These are phyloP conservation scores for Metallyticus violacea DNA, from an alignment of 2,888 invertebrate genomes.

Conservation along the genomic window DNA sequence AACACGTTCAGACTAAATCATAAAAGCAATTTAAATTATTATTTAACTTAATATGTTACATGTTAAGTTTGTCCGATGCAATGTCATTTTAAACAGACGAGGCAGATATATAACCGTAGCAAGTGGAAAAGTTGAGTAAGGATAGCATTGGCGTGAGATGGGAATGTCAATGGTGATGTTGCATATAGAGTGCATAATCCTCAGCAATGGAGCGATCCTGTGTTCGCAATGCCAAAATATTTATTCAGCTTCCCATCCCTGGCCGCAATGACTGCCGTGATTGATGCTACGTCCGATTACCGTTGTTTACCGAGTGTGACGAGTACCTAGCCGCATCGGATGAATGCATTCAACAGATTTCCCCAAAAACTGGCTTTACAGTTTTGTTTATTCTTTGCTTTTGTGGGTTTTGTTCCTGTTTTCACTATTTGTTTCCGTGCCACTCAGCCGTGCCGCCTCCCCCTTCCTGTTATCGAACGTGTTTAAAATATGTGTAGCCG, in stretches of 20 bases:
- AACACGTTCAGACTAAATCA: too few species aligned
- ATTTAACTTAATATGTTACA: too few species aligned
- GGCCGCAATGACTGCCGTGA: not conserved
- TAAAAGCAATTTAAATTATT: too few species aligned
- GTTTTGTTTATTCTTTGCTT: not conserved
- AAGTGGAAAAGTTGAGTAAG: not conserved
- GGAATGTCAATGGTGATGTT: not conserved
- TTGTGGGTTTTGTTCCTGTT: not conserved
- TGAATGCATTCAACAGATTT: constrained; percentile 5
- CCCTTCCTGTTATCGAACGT: not conserved
- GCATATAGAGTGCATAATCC: not conserved
- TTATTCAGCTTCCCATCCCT: not conserved
- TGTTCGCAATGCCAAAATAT: not conserved
- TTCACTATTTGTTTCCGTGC: not conserved
- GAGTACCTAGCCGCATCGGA: not conserved
- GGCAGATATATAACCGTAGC: not conserved
- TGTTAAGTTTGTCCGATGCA: too few species aligned
- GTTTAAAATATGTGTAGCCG: not conserved
- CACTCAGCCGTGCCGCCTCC: not conserved
- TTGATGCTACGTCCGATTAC: not conserved
- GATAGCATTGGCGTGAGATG: not conserved
- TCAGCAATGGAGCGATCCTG: not conserved
- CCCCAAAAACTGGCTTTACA: not conserved
- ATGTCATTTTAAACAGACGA: not conserved
- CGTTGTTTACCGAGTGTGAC: constrained; percentile 4